phyloP scores from a whole-genome alignment of 2,113 vertebrate genomes.

The Colossoma macropomum region DNA sequence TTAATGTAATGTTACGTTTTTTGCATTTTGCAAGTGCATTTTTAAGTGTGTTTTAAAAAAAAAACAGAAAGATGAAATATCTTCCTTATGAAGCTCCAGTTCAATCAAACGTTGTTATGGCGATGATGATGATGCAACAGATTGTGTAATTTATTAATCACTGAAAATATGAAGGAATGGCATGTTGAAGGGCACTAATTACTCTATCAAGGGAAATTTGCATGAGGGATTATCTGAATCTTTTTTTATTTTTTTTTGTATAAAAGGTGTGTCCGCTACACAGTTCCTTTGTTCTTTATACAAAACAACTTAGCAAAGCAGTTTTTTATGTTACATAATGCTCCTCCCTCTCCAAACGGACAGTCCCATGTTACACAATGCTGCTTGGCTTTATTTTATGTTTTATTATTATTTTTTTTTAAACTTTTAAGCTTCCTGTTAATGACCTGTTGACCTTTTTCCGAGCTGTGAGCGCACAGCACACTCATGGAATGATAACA shows the following conservation, averaged over 20 bases:
- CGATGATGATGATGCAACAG: background rate
- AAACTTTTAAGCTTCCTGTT: background rate
- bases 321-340: background rate
- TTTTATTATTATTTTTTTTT: background rate
- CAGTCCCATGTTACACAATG: background rate
- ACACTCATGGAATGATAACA: background rate
- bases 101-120: background rate
- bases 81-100: background rate
- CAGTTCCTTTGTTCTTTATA: background rate
- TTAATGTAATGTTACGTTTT: background rate
- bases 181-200: slow-evolving; percentile 37
- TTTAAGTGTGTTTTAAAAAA: background rate
- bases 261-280: background rate
- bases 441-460: slow-evolving; percentile 7
- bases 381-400: background rate
- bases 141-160: slow-evolving; percentile 66
- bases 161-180: slow-evolving; percentile 54
- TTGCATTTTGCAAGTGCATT: background rate
- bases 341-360: background rate
- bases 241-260: background rate
- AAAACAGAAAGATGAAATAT: too few relatives aligned
- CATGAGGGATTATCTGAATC: slow-evolving; percentile 58
- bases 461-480: background rate
- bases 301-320: background rate
- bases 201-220: slow-evolving; percentile 58